Percentiles rank a stretch among this genome's conserved stretches.
These are phyloP conservation scores for Eulemur rufifrons DNA, from an alignment of 2,113 vertebrate genomes.

Conservation along the genomic window DNA sequence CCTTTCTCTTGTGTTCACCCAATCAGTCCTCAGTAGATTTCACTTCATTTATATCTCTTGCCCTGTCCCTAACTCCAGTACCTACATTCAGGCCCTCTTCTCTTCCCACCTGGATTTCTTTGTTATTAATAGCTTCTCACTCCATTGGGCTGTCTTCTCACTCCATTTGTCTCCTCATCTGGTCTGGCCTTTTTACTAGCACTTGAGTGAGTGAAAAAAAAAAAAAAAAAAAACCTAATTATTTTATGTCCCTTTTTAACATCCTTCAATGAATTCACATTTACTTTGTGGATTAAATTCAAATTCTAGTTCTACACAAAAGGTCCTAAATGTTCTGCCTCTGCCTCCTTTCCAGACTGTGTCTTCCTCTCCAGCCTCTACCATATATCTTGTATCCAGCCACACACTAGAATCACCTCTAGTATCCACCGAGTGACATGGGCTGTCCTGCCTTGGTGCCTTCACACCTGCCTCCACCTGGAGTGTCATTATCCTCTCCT, in stretches of 20 bases:
- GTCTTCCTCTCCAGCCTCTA: neutral
- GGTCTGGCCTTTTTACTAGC: neutral
- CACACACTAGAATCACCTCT: neutral
- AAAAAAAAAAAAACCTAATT: neutral
- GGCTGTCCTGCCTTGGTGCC: neutral
- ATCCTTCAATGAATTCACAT: neutral
- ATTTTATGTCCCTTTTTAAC: neutral
- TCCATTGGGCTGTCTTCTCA: neutral
- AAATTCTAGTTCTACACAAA: neutral
- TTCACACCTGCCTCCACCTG: neutral
- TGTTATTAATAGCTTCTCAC: neutral
- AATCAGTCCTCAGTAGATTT: neutral
- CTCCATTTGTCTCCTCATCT: neutral
- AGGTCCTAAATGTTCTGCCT: neutral
- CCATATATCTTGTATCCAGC: neutral
- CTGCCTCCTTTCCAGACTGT: neutral
- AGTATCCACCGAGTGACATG: neutral
- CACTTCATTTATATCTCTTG: neutral
- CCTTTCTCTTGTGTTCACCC: neutral
- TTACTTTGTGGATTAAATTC: neutral
- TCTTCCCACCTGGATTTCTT: neutral
- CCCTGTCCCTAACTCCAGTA: rapidly evolving
- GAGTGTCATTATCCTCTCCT: neutral
- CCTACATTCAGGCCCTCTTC: neutral
- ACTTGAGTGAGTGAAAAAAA: neutral